These are phyloP conservation scores for Lemur catta DNA, from an alignment of 2,797 vertebrate species.

Conservation along the genomic window DNA sequence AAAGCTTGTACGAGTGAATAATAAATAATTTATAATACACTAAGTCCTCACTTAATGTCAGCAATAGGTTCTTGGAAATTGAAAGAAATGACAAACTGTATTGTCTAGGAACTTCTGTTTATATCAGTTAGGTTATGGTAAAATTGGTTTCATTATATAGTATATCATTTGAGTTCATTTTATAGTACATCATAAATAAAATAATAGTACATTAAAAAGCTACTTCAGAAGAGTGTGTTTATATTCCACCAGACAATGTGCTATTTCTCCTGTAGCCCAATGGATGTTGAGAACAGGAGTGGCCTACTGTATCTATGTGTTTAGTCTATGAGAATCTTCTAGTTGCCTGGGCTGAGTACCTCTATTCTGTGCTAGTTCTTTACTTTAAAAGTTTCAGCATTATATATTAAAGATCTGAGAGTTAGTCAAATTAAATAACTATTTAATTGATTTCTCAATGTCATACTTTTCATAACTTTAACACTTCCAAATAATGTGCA, in stretches of 20 bases:
- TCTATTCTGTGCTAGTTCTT: background rate
- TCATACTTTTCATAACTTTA: background rate
- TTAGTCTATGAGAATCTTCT: background rate
- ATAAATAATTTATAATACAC: background rate
- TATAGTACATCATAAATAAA: background rate
- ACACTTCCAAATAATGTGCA: background rate
- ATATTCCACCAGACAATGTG: background rate
- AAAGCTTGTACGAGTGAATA: background rate
- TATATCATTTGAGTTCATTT: background rate
- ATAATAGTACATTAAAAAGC: background rate
- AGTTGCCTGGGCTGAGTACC: background rate
- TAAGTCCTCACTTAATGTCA: no score
- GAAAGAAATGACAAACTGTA: background rate
- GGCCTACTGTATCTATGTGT: background rate
- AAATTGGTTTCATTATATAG: background rate
- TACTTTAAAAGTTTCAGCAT: background rate
- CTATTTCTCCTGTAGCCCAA: background rate
- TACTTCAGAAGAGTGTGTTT: background rate
- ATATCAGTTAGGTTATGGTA: background rate
- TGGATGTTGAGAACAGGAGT: fast-evolving
- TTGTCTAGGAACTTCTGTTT: background rate
- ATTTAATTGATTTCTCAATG: background rate
- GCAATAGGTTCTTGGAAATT: background rate
- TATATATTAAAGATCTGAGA: background rate
- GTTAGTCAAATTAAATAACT: background rate